Evolutionary conservation across 2,113 vertebrate genomes (phyloP), one percentile per base, ranked within the genome.

Genomic region (Hassar affinis): DNA sequence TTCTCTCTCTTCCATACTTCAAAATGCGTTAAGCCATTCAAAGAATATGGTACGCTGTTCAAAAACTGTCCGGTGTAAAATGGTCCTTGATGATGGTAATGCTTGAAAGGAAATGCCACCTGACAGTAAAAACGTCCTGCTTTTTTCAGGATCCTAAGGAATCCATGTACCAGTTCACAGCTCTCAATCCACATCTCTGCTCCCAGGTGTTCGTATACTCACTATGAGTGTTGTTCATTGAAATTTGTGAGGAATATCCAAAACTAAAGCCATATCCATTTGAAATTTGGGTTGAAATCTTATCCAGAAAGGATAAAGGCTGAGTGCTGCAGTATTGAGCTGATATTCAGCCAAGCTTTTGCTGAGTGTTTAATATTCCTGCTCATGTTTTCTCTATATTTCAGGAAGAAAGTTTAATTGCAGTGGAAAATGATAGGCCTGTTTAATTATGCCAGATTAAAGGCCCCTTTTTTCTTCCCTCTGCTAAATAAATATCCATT

Each of bases 1-100:
- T 59, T 77, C 30, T 42, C 15, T 83, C 27, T 77, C n/a, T 56
- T 54, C 22, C 33, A 30, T 82, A 74, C 54, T 61, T 74, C 18
- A 66, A 66, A 64, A 52, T 51, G 66, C 3, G 17, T 33, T 14
- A 49, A 75, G 18, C 45, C 54, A 74, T 74, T 61, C 6, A 49
- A 82, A 47, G 42, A 15, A 18, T 61, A 62, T 64, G 57, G 22
- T 38, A 52, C 18, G 0, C 64, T 57, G 45, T 62, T 76, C 12
- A 59, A 14, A 30, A 42, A 2, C 14, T 33, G 18, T 27, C 4
- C 3, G 7, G 61, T 68, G 49, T 80, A 54, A 69, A 80, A 80
- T 35, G 2, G 11, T 38, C 22, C 30, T 56, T 54, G 51, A 30
- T 38, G 30, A 30, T 15, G n/a, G 54, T 33, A 38, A 62, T 49